Conservation (phyloP, 2,113 vertebrate species). For the Alosa alosa region DNA sequence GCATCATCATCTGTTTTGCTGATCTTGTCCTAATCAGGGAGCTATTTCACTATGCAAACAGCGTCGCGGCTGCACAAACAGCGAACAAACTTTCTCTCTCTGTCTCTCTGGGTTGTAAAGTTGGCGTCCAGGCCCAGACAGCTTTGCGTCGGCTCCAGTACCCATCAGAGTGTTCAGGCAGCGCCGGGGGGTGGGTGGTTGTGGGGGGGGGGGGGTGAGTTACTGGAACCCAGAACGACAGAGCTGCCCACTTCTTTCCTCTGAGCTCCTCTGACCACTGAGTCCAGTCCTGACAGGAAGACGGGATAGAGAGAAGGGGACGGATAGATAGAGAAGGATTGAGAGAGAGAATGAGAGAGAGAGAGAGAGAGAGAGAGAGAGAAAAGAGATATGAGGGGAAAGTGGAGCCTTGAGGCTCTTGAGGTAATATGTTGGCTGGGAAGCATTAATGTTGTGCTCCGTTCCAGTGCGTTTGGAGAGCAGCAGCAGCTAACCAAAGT, state of each 20-base stretch:
- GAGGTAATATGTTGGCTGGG: not conserved
- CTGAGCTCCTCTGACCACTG: too few relatives aligned
- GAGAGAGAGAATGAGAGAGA: not conserved
- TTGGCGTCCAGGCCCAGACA: not conserved
- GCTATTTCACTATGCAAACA: conserved; percentile 1
- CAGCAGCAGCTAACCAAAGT: not conserved
- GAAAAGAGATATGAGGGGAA: not conserved
- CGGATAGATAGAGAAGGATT: not conserved
- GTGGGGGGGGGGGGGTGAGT: too few relatives aligned
- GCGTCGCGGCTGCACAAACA: not conserved
- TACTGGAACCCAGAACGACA: too few relatives aligned
- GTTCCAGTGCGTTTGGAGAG: not conserved
- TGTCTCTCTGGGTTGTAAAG: not conserved
- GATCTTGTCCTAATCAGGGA: not conserved
- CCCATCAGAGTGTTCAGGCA: not conserved
- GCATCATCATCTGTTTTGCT: not conserved
- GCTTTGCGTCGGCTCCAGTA: not conserved
- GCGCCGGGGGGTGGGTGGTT: too few relatives aligned
- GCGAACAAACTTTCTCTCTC: not conserved
- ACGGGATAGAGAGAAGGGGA: not conserved
- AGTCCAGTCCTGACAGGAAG: not conserved
- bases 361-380: not conserved
- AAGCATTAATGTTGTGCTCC: not conserved
- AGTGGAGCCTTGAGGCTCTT: not conserved
- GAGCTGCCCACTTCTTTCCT: too few relatives aligned